Evolutionary conservation across 2,113 vertebrate genomes (phyloP).

Genomic region (Panthera leo): DNA sequence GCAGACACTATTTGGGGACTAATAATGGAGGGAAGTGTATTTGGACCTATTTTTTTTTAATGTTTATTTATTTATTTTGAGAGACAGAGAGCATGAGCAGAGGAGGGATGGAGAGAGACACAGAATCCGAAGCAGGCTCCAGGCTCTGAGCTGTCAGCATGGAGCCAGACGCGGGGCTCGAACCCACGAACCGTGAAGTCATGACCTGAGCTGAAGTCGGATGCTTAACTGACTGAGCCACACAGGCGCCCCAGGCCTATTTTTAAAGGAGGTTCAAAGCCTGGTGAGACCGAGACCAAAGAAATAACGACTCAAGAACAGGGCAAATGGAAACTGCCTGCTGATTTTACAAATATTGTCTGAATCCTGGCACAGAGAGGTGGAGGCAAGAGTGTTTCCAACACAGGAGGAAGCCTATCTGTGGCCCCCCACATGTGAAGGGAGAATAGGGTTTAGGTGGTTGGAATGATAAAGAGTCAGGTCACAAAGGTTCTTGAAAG

Average conservation of each 20-base stretch:
- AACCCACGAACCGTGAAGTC: too few relatives aligned
- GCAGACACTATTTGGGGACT: neutral
- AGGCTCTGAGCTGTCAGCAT: too few relatives aligned
- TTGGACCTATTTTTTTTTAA: neutral
- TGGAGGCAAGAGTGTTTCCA: neutral
- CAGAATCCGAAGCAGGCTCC: too few relatives aligned
- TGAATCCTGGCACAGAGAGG: neutral
- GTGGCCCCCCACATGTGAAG: too few relatives aligned
- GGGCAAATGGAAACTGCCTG: neutral
- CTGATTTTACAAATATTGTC: neutral
- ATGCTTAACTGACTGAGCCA: too few relatives aligned
- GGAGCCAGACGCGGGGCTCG: too few relatives aligned
- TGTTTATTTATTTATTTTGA: too few relatives aligned
- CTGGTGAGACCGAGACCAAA: neutral
- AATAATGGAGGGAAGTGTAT: neutral
- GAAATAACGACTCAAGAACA: neutral
- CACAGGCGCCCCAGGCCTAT: neutral
- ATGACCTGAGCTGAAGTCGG: too few relatives aligned
- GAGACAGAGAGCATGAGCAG: too few relatives aligned
- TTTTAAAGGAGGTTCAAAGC: neutral
- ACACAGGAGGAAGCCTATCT: neutral
- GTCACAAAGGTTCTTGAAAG: neutral
- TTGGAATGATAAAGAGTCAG: neutral
- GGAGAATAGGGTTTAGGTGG: neutral
- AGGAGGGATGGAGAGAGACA: too few relatives aligned